Percentiles rank a stretch among this genome's conserved stretches.
Conservation (phyloP, 2,888 invertebrate genomes). For the Colletes collaris region DNA sequence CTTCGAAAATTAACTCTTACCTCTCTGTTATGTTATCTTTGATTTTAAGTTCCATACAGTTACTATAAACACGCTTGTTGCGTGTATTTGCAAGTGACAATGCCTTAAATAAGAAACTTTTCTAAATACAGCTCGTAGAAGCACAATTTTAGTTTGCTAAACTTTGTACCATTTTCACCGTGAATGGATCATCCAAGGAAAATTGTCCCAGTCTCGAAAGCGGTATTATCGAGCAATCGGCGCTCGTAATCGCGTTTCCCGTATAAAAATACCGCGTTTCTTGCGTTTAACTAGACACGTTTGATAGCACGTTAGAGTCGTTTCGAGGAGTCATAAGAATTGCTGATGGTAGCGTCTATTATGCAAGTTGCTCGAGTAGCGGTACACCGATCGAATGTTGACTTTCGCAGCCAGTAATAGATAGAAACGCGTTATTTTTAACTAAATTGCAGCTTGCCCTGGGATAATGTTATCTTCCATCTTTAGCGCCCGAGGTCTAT, state of each 20-base stretch:
- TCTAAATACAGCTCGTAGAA: too few species aligned
- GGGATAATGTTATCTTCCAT: slow-evolving; percentile 52
- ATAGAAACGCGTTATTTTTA: slow-evolving; percentile 56
- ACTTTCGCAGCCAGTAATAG: slow-evolving; percentile 33
- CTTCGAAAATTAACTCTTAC: too few species aligned
- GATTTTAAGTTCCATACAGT: too few species aligned
- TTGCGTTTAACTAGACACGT: slow-evolving; percentile 9
- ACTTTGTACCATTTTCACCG: too few species aligned
- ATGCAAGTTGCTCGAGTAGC: slow-evolving; percentile 27
- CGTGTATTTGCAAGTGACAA: too few species aligned
- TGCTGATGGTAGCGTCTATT: slow-evolving; percentile 11
- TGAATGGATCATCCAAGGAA: too few species aligned
- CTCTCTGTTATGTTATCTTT: too few species aligned
- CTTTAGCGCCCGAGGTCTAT: slow-evolving; percentile 19
- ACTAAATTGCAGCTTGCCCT: slow-evolving; percentile 51
- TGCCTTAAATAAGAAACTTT: too few species aligned
- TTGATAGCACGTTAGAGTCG: slow-evolving; percentile 2
- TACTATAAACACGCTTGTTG: too few species aligned
- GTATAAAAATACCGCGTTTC: not conserved
- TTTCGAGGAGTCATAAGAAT: not conserved
- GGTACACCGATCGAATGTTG: slow-evolving; percentile 21
- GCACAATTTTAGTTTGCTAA: too few species aligned
- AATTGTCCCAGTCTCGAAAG: too few species aligned
- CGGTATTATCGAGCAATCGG: not conserved
- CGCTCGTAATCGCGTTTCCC: slow-evolving; percentile 1